Percentiles rank a stretch among this genome's conserved stretches.
Evolutionary conservation across 1,140 invertebrate species (phyloP).

Genomic region (Wiebesia pumilae): DNA sequence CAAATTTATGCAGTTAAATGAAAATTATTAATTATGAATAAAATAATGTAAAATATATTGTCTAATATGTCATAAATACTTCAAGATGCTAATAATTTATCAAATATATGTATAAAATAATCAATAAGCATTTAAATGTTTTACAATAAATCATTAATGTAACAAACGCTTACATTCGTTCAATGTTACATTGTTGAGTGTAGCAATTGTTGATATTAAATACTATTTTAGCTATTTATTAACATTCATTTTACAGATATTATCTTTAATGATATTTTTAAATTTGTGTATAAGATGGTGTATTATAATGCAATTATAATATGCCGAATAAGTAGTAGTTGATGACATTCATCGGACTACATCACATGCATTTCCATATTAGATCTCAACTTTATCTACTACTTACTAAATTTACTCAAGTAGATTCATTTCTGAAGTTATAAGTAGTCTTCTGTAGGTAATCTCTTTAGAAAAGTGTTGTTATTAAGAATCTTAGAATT

Average conservation of each 20-base stretch:
- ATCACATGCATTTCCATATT: conserved; percentile 12
- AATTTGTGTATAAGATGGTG: neutral
- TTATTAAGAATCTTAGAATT: neutral
- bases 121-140: too few relatives aligned
- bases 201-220: neutral
- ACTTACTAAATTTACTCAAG: conserved; percentile 1
- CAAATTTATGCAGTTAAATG: too few relatives aligned
- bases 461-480: neutral
- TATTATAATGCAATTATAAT: neutral
- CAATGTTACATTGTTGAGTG: too few relatives aligned
- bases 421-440: neutral
- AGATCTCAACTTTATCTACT: neutral
- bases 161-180: too few relatives aligned
- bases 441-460: neutral
- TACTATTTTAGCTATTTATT: neutral
- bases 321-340: neutral
- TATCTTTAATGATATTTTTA: neutral
- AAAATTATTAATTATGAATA: too few relatives aligned
- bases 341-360: neutral
- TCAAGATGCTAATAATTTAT: too few relatives aligned
- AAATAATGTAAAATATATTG: too few relatives aligned
- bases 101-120: too few relatives aligned
- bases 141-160: too few relatives aligned
- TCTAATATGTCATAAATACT: too few relatives aligned
- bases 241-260: neutral